Base-by-base conservation (phyloP, 2,888 invertebrate genomes). In the Quadroppia sp. region DNA sequence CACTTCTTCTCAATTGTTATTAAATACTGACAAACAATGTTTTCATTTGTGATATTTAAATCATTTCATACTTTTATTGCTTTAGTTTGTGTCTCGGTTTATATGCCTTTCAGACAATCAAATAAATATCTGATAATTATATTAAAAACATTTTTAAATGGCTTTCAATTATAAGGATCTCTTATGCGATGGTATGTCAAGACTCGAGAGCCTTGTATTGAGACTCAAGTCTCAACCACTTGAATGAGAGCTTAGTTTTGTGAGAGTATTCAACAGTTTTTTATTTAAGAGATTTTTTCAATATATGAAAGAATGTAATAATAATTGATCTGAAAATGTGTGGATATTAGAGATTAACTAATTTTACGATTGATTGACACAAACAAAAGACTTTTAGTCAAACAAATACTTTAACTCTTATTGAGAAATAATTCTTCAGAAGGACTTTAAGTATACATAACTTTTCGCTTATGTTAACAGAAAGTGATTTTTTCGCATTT, bases 281-380 rank as follows among this genome's bases (percentile, higher is more conserved):
- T n/a, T n/a, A n/a, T n/a, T n/a, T 36, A 11, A 36, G 36, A 36
- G 36, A 36, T 36, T 4, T 36, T 36, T 36, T 36, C 4, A 36
- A 11, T 36, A 11, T n/a, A n/a, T n/a, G n/a, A n/a, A n/a, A n/a
- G n/a, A n/a, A n/a, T n/a, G n/a, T n/a, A n/a, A n/a, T 7, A 36
- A 36, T 36, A 36, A 36, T 36, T 36, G 6, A 36, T 36, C 36
- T 36, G 6, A 36, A 36, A 7, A 53, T 53, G 53, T 53, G 53
- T 53, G 53, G 53, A 53, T 53, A 53, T 53, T 25, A 25, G 53
- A 23, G 53, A 53, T 53, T 53, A 53, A 53, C 53, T 53, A 53
- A 53, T 53, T 53, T 53, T 25, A 25, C 53, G 53, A 25, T 53
- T 53, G 53, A 53, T 53, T 53, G 53, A 53, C 53, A 53, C 23